Evolutionary conservation across 2,797 vertebrate species (phyloP).

Genomic region (Peromyscus attwateri): DNA sequence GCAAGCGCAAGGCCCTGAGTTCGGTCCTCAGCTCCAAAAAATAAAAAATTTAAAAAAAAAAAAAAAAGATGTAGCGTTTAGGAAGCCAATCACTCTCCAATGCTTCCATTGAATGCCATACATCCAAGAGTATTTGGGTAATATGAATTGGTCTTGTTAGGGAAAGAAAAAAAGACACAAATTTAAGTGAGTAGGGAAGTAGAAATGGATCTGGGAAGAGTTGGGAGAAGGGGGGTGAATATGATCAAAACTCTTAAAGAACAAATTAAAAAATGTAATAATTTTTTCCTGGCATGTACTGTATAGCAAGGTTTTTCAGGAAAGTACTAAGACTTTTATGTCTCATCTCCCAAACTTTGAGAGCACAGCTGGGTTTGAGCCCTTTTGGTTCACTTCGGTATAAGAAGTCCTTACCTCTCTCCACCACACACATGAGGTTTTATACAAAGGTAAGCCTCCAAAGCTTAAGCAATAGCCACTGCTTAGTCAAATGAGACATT

Average conservation of each 20-base stretch:
- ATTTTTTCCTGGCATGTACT: background rate
- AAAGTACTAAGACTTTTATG: background rate
- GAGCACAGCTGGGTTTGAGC: background rate
- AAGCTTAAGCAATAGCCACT: background rate
- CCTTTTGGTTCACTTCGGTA: background rate
- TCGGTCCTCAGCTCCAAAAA: too few species aligned
- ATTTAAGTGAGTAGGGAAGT: too few species aligned
- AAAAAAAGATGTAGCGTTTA: background rate
- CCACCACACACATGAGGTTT: background rate
- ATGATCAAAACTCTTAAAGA: background rate
- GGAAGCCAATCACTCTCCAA: background rate
- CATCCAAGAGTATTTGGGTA: background rate
- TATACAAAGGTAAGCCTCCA: background rate
- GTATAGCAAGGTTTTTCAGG: background rate
- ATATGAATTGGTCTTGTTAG: background rate
- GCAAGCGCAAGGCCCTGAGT: too few species aligned
- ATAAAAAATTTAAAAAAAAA: too few species aligned
- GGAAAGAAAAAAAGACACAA: background rate
- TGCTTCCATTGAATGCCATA: background rate
- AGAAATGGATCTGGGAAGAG: background rate
- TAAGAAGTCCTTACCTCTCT: background rate
- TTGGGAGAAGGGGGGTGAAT: too few species aligned
- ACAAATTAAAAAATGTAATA: background rate
- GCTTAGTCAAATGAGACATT: background rate
- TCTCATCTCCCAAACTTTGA: constrained; percentile 23